phyloP scores from a whole-genome alignment of 2,113 vertebrate genomes.

The Rhagologus leucostigma region DNA sequence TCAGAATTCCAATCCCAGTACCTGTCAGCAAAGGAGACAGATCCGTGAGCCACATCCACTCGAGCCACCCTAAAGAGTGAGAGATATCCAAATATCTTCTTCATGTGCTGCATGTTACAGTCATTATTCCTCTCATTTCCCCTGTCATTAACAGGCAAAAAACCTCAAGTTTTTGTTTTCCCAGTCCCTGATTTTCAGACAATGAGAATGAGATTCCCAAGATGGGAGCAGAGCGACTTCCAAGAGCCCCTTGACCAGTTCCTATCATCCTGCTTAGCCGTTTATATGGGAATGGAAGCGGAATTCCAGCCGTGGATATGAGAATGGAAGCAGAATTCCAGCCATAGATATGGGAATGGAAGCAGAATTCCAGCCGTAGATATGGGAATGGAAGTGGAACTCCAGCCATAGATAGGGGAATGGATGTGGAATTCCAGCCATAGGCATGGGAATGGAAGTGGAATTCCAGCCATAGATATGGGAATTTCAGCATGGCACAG shows the following conservation, averaged over 20 bases:
- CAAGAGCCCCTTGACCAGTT: not conserved
- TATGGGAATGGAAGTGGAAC: no score
- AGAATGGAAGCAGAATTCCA: no score
- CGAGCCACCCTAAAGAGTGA: not conserved
- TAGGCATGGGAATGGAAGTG: not conserved
- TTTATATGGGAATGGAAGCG: not conserved
- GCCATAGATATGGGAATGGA: not conserved
- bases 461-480: not conserved
- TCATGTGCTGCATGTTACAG: not conserved
- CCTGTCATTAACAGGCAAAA: not conserved
- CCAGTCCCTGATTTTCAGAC: not conserved
- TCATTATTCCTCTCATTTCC: not conserved
- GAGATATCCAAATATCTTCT: not conserved
- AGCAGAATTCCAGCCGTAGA: fast-evolving
- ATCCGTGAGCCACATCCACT: fast-evolving
- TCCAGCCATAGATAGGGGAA: not conserved
- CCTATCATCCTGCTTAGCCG: not conserved
- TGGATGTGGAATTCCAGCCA: not conserved
- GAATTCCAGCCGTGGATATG: no score
- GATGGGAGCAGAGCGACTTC: not conserved
- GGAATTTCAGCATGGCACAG: not conserved
- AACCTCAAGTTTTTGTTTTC: not conserved
- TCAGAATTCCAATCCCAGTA: not conserved
- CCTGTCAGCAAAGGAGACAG: not conserved
- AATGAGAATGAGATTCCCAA: not conserved